Evolutionary conservation across 2,888 invertebrate species (phyloP), one percentile per base, ranked within the genome.

Genomic region (Rutpela maculata): DNA sequence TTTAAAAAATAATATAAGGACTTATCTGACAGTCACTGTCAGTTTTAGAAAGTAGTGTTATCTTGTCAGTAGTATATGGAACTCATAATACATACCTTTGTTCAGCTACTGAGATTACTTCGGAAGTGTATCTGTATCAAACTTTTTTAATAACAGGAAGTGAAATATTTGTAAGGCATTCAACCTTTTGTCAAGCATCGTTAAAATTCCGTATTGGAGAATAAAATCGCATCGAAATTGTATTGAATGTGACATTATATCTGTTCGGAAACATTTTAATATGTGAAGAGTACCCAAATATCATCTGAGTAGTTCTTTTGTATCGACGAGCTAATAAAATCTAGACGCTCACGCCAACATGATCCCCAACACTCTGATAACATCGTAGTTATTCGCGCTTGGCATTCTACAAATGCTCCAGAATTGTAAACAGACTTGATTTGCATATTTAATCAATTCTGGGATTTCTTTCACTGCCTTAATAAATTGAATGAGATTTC

Each of bases 391-490:
- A 83, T 84, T 82, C 82, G 75, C 81, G 77, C 80, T 80, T 78
- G 82, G 78, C 80, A 80, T 84, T 83, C 84, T 82, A 80, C 82
- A 82, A 84, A 83, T 84, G 83, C 81, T 78, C 76, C 78, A 76
- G 82, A 83, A 84, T 81, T 84, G 84, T 84, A 84, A 84, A 84
- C 84, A 83, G 82, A 80, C 74, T 77, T 76, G 81, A 84, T 85
- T 85, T 85, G 82, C 85, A 85, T 85, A 83, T 84, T 84, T 84
- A 85, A 84, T 85, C 82, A 83, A 83, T 81, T 80, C 76, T 74
- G 81, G 74, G 80, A 80, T 84, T 82, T 81, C 81, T 82, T 81
- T 83, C 78, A 75, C 76, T 79, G 77, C 78, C 77, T 79, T 82
- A 83, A 82, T 84, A 82, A 84, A 84, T 82, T 82, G 82, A 80